phyloP scores from a whole-genome alignment of 1,140 invertebrate genomes.

The Scaptomyza pallida region DNA sequence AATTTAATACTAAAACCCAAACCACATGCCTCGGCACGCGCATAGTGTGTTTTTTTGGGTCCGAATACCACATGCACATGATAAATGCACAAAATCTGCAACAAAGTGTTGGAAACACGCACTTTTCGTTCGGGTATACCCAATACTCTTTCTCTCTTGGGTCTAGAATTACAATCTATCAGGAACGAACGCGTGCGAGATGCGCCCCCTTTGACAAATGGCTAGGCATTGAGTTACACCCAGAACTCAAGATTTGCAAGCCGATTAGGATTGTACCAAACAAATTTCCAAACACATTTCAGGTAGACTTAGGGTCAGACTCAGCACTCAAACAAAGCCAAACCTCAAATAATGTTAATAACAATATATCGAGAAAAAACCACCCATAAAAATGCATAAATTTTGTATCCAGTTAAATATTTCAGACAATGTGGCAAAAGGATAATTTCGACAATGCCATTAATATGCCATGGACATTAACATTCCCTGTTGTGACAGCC shows the following conservation, averaged over 20 bases:
- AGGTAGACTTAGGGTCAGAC: neutral
- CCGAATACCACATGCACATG: conserved; percentile 55
- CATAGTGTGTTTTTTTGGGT: conserved; percentile 9
- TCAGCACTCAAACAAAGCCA: conserved; percentile 33
- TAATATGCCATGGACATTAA: conserved; percentile 69
- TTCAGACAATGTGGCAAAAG: conserved; percentile 76
- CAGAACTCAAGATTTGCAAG: conserved; percentile 38
- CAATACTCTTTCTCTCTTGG: neutral
- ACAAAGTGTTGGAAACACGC: conserved; percentile 80
- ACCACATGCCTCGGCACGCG: conserved; percentile 75
- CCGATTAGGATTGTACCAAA: conserved; percentile 62
- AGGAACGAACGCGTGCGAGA: conserved; percentile 21
- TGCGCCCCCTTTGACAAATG: conserved; percentile 62
- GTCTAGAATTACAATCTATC: conserved; percentile 65
- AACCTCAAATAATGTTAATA: conserved; percentile 50
- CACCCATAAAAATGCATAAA: conserved; percentile 52
- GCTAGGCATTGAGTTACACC: conserved; percentile 43
- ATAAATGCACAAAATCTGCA: conserved; percentile 82
- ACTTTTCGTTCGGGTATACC: conserved; percentile 38
- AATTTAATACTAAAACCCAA: conserved; percentile 82
- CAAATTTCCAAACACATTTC: conserved; percentile 48
- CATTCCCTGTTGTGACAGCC: conserved; percentile 76
- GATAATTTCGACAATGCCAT: conserved; percentile 80
- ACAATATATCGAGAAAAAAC: conserved; percentile 37
- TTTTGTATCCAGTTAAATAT: conserved; percentile 24